Evolutionary conservation across 2,888 invertebrate species (phyloP).

Genomic region (Philonicus albiceps): DNA sequence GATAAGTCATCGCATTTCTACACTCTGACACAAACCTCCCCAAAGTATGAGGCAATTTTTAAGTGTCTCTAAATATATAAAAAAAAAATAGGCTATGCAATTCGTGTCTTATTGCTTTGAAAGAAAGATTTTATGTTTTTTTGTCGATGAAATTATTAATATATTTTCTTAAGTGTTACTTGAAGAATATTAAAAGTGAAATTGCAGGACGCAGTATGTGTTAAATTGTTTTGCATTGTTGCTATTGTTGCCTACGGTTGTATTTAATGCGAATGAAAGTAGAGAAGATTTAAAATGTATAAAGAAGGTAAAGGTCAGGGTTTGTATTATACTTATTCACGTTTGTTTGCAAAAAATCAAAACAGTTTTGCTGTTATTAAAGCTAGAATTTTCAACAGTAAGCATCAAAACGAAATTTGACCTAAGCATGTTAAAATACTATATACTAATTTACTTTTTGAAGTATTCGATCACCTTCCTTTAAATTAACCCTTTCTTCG

Average conservation of each 20-base stretch:
- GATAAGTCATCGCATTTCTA: too few species aligned
- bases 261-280: background rate
- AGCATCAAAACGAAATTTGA: too few species aligned
- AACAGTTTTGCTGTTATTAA: background rate
- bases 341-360: background rate
- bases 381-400: background rate
- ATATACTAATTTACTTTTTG: too few species aligned
- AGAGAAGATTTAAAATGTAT: background rate
- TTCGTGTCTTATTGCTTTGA: background rate
- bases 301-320: background rate
- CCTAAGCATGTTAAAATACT: too few species aligned
- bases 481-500: too few species aligned
- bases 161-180: background rate
- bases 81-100: background rate
- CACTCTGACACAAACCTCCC: background rate
- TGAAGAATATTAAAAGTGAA: background rate
- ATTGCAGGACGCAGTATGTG: background rate
- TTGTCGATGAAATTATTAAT: background rate
- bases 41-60: background rate
- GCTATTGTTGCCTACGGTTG: background rate
- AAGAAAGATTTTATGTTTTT: background rate
- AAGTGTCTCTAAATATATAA: background rate
- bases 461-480: too few species aligned
- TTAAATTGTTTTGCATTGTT: background rate
- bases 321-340: background rate